phyloP scores from a whole-genome alignment of 2,888 invertebrate species.

The Melanchra persicariae region DNA sequence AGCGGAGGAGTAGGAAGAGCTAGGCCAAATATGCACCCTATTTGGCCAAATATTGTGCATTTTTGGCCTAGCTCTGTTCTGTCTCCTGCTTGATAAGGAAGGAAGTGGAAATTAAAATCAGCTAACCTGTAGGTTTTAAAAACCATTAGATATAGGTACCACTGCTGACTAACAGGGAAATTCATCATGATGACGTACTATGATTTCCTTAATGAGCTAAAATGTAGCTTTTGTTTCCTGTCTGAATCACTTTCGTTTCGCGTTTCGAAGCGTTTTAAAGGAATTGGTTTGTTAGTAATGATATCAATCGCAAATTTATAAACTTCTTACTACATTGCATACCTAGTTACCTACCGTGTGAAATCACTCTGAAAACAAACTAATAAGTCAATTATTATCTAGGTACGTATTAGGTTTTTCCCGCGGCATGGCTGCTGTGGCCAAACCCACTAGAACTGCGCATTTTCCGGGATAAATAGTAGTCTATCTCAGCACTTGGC shows the following conservation, averaged over 20 bases:
- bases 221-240: slow-evolving; percentile 2
- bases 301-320: background rate
- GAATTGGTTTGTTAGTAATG: too few relatives aligned
- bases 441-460: background rate
- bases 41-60: too few relatives aligned
- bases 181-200: background rate
- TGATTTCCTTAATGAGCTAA: background rate
- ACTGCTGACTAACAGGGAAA: slow-evolving; percentile 9
- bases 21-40: too few relatives aligned
- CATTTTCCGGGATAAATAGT: too few relatives aligned
- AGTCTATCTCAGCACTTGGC: too few relatives aligned
- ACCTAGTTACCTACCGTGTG: background rate
- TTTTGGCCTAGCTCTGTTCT: too few relatives aligned
- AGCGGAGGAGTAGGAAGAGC: too few relatives aligned
- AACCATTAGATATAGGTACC: background rate
- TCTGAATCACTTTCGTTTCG: slow-evolving; percentile 16
- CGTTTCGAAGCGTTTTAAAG: too few relatives aligned
- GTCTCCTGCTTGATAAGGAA: too few relatives aligned
- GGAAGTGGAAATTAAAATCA: too few relatives aligned
- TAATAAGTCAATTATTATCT: background rate
- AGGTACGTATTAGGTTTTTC: background rate
- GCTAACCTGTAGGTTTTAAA: background rate
- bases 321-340: background rate
- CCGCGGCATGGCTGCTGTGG: background rate
- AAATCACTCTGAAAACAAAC: background rate